Evolutionary conservation across 2,888 invertebrate genomes (phyloP).

Genomic region (Drosophila leonis): DNA sequence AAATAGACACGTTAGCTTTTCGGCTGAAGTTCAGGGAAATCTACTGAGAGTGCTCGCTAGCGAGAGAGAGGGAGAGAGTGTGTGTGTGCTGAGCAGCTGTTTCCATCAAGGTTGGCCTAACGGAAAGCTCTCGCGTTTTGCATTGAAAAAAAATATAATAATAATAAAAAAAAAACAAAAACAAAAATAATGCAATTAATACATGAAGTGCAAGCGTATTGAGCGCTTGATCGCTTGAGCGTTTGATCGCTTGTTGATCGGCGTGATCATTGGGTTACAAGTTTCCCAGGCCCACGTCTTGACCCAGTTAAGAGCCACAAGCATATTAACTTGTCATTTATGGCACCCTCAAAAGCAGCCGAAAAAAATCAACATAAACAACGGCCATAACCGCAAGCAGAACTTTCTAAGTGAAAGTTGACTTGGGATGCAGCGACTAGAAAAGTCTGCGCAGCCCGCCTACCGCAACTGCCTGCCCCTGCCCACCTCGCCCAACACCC

Average conservation of each 20-base stretch:
- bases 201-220: conserved; percentile 19
- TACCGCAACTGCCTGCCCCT: conserved; percentile 12
- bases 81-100: conserved; percentile 59
- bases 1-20: conserved; percentile 75
- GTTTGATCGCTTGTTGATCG: conserved; percentile 26
- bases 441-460: conserved; percentile 63
- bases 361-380: conserved; percentile 48
- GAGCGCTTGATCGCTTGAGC: conserved; percentile 17
- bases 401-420: conserved; percentile 85
- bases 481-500: background rate
- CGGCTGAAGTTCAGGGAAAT: conserved; percentile 84
- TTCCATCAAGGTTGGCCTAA: conserved; percentile 73
- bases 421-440: conserved; percentile 70
- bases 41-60: conserved; percentile 53
- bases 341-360: conserved; percentile 50
- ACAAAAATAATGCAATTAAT: conserved; percentile 54
- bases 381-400: conserved; percentile 78
- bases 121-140: conserved; percentile 70
- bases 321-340: conserved; percentile 53
- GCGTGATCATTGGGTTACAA: conserved; percentile 31
- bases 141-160: conserved; percentile 53
- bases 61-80: conserved; percentile 4
- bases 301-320: conserved; percentile 63
- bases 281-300: conserved; percentile 59
- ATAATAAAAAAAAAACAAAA: conserved; percentile 3